Evolutionary conservation across 2,113 vertebrate species (phyloP).

Genomic region (Tamias sibiricus): DNA sequence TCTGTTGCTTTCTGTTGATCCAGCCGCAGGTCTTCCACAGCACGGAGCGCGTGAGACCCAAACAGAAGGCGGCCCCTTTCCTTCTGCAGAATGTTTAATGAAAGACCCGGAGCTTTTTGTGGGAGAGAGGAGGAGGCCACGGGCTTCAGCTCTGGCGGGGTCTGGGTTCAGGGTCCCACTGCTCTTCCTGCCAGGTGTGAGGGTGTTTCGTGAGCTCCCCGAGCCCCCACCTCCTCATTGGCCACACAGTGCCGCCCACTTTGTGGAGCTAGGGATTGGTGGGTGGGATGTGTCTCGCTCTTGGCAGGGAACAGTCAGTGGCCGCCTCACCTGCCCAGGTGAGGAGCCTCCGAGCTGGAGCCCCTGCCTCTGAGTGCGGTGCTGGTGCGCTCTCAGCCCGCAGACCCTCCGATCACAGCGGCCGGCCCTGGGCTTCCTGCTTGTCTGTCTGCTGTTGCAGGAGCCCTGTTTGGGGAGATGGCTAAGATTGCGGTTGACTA

Average conservation of each 20-base stretch:
- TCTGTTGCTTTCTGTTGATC: neutral
- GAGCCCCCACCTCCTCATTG: neutral
- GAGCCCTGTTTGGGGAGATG: too few relatives aligned
- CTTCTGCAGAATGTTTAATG: neutral
- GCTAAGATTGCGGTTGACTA: too few relatives aligned
- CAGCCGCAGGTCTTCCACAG: neutral
- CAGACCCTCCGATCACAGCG: too few relatives aligned
- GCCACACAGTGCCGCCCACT: rapidly evolving
- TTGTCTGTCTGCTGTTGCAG: neutral
- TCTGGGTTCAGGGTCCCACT: neutral
- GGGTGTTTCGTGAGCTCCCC: rapidly evolving
- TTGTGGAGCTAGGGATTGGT: neutral
- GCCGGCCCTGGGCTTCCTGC: neutral
- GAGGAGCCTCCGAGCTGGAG: neutral
- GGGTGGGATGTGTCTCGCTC: rapidly evolving
- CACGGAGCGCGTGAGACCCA: neutral
- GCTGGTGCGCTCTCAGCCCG: too few relatives aligned
- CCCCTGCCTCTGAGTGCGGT: neutral
- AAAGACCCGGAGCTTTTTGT: too few relatives aligned
- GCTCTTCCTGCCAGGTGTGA: neutral
- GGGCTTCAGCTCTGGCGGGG: neutral
- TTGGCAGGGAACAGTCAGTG: too few relatives aligned
- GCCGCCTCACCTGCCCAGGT: neutral
- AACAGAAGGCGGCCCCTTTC: rapidly evolving
- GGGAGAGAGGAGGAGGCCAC: neutral